Evolutionary conservation across 2,888 invertebrate genomes (phyloP), one percentile per base, ranked within the genome.

Genomic region (Herminia tarsipennalis): DNA sequence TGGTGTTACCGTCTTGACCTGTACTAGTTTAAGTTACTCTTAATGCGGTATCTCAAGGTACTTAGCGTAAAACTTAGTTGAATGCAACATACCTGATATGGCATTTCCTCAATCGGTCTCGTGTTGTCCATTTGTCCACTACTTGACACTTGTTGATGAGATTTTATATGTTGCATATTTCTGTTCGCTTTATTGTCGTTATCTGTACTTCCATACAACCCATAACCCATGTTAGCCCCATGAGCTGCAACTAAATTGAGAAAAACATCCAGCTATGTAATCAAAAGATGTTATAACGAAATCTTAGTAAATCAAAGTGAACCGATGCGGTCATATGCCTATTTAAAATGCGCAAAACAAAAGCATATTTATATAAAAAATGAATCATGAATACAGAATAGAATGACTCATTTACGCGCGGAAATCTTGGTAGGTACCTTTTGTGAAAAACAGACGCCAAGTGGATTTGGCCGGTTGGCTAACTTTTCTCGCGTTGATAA

Each of bases 181-280:
- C 78, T 83, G 72, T 62, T 89, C 16, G 73, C 80, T 56, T 78
- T 83, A 42, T 71, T 74, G 41, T 89, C 89, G 51, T 65, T 81
- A 32, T 89, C 93, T 14, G 86, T 66, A 1, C 88, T 70, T 13
- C 91, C 91, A 67, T 94, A 94, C 48, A 92, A 88, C 57, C 94
- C 93, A 53, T 93, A 92, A 53, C 93, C 93, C 72, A 94, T 88
- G 44, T 88, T 93, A 48, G 92, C 91, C 24, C 92, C 90, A 56
- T 93, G 93, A 27, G 92, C 89, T 43, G 92, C 86, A 62, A 92
- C 93, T 92, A 84, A 73, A 86, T 85, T 64, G 50, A 44, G 58
- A 49, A 70, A 61, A 48, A 62, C 42, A 43, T 46, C 30, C 34
- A 45, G 55, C 39, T 29, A n/a, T n/a, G 22, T 10, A 36, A 8